Conservation (phyloP, 2,888 invertebrate species). For the Rugalucina vietnamica region DNA sequence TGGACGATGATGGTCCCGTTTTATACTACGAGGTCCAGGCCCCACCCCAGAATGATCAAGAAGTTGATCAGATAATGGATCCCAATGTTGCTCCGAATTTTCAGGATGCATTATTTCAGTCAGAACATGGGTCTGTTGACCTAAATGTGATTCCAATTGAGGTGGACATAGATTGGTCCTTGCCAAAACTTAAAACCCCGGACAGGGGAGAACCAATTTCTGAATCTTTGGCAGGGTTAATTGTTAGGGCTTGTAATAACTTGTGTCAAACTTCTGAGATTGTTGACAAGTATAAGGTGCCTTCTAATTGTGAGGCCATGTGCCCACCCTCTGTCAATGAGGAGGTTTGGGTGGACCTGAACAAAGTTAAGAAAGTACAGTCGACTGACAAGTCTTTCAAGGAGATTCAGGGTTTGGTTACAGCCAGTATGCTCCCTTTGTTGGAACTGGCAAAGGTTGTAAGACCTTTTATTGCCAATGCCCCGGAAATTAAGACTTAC, state of each 20-base stretch:
- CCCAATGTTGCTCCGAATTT: too few species aligned
- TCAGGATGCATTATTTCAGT: too few species aligned
- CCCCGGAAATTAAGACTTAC: not conserved
- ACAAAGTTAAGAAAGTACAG: not conserved
- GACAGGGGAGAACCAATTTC: not conserved
- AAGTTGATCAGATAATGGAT: too few species aligned
- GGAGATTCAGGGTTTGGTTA: not conserved
- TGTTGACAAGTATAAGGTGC: not conserved
- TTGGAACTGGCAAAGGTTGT: not conserved
- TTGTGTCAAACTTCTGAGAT: not conserved
- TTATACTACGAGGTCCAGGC: too few species aligned
- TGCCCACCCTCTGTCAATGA: not conserved
- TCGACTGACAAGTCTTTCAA: not conserved
- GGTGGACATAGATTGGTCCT: not conserved
- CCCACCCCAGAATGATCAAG: too few species aligned
- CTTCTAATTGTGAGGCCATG: too few species aligned
- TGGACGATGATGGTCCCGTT: too few species aligned
- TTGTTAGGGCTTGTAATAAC: not conserved
- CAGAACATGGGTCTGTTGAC: too few species aligned
- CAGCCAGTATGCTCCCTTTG: not conserved
- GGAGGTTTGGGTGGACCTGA: not conserved
- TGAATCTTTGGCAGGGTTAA: not conserved
- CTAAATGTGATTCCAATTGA: too few species aligned
- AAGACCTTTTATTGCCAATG: not conserved
- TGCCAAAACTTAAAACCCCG: not conserved